These are phyloP conservation scores for Scrobipalpa atriplicella DNA, from an alignment of 2,888 invertebrate species.

Conservation along the genomic window DNA sequence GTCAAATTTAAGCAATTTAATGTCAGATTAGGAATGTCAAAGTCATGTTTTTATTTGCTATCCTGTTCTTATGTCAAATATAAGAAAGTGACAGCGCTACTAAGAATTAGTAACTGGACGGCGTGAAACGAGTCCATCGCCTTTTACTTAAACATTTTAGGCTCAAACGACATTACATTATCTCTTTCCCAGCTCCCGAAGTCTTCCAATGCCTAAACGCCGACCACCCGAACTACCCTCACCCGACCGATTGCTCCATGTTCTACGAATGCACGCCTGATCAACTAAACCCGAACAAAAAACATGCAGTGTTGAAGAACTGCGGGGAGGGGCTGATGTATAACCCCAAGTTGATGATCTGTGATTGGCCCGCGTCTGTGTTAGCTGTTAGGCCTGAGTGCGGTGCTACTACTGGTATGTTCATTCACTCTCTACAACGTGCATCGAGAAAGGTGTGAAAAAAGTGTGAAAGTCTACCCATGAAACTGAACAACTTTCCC, in stretches of 20 bases:
- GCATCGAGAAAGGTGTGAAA: too few species aligned
- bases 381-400: conserved; percentile 84
- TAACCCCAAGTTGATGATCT: conserved; percentile 84
- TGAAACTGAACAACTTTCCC: too few species aligned
- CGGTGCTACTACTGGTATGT: conserved; percentile 36
- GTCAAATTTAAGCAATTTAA: too few species aligned
- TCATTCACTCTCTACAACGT: background rate
- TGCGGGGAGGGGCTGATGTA: conserved; percentile 86
- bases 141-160: too few species aligned
- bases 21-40: too few species aligned
- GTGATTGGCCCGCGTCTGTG: conserved; percentile 86
- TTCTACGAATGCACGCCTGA: conserved; percentile 87
- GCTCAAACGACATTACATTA: background rate
- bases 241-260: conserved; percentile 85
- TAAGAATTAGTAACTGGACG: too few species aligned
- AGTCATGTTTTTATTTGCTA: too few species aligned
- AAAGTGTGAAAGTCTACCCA: too few species aligned
- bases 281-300: conserved; percentile 51
- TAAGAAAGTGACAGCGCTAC: too few species aligned
- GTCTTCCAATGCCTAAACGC: conserved; percentile 68
- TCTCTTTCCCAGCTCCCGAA: conserved; percentile 39
- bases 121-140: too few species aligned
- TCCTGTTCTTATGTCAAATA: too few species aligned
- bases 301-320: conserved; percentile 83
- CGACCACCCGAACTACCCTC: conserved; percentile 81